A percentile compares a stretch with the other conserved stretches of the same genome.
Evolutionary conservation across 2,888 invertebrate species (phyloP).

Genomic region (Folsomia candida): DNA sequence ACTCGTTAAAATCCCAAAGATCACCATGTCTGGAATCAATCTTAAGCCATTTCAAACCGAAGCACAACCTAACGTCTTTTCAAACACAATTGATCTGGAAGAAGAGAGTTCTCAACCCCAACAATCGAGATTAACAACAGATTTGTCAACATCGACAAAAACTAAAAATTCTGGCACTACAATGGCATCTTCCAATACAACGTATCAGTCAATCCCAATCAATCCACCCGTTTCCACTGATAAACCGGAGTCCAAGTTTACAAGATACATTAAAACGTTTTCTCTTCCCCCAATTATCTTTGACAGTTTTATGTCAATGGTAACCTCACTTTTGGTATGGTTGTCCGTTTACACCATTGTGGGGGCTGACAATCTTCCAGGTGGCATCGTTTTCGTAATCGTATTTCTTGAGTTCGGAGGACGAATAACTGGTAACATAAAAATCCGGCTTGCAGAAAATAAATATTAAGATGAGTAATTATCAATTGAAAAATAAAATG

Average conservation of each 20-base stretch:
- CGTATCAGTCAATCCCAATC: neutral
- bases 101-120: too few relatives aligned
- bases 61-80: neutral
- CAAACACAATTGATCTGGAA: neutral
- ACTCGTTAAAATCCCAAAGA: too few relatives aligned
- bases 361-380: constrained; percentile 40
- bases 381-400: constrained; percentile 43
- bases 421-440: constrained; percentile 34
- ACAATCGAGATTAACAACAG: too few relatives aligned
- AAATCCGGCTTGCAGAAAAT: neutral
- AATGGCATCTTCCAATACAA: neutral
- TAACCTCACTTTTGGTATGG: constrained; percentile 37
- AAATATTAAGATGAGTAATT: neutral
- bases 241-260: constrained; percentile 1
- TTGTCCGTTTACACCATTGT: constrained; percentile 27
- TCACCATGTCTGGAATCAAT: too few relatives aligned
- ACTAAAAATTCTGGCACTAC: too few relatives aligned
- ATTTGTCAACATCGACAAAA: too few relatives aligned
- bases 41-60: neutral
- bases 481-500: too few relatives aligned
- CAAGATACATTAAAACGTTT: neutral
- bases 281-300: constrained; percentile 10
- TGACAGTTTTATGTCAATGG: constrained; percentile 13
- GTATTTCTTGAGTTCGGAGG: constrained; percentile 45
- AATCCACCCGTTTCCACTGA: too few relatives aligned